Evolutionary conservation across 2,113 vertebrate genomes (phyloP), one percentile per base, ranked within the genome.

Genomic region (Rhinopithecus roxellana): DNA sequence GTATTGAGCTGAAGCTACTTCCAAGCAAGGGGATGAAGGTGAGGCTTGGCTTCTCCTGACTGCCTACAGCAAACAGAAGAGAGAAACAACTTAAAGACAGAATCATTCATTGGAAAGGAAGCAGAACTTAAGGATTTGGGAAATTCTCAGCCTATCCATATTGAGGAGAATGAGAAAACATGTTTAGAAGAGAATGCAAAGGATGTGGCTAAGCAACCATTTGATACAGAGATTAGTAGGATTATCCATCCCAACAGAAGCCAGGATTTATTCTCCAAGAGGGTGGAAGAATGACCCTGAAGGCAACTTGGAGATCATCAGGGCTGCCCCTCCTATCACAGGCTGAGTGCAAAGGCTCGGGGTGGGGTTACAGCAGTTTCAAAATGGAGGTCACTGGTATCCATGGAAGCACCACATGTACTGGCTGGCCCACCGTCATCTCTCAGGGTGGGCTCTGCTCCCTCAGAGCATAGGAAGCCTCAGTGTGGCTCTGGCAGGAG

Each of bases 171-270:
- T 2, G 30, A 14, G n/a, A 70, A 83, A 75, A n/a, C 20, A 17
- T 22, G 23, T 35, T 50, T 40, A 25, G 72, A 25, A 32, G 17
- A 89, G 30, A 23, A 14, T 6, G 22, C 43, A 9, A 2, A 12
- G 38, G 11, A 4, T 7, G 10, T 25, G 2, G 6, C 17, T 27
- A 45, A 20, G 38, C 3, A 3, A 8, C 8, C 4, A 10, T 23
- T 45, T 12, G 14, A 30, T 13, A 18, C 23, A 25, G 17, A 61
- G 25, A 2, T 22, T 20, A 8, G 59, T 20, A 23, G 30, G 43
- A 52, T 11, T 27, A 27, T 4, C 3, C n/a, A 32, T 52, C 48
- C 57, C 22, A 8, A 38, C 64, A 50, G 72, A 13, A 40, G 12
- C 4, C 48, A 43, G 20, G 35, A 25, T 9, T 16, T 43, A 0